Base-by-base conservation (phyloP, 2,113 vertebrate species). In the Carlito syrichta region DNA sequence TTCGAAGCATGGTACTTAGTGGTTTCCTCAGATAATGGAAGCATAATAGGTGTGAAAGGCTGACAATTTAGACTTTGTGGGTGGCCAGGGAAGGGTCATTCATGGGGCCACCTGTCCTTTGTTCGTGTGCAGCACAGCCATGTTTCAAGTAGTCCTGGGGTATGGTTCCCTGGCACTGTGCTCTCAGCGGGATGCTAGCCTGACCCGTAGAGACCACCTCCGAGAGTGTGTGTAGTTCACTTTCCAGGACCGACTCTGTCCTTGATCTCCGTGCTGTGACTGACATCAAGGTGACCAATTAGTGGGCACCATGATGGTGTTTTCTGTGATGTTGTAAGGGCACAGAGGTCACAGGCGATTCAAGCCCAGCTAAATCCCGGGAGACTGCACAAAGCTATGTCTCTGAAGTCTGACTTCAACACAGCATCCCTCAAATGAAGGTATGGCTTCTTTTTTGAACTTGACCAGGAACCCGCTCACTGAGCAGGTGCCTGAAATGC, bases 281-380 rank as follows among this genome's bases (percentile, higher is more conserved):
- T 97, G 98, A 98, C 97, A 98, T 98, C 97, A 98, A 97, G 97
- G 97, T 98, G 97, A 97, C 98, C 97, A 98, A 98, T 98, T 98
- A 98, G 97, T 96, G 97, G 89, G 93, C 95, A 87, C 96, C 71
- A 22, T 95, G 95, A 98, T 93, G 96, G 97, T 97, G 94, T 98
- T 98, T 97, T 97, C 98, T 98, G 96, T 98, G 97, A 98, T 98
- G 97, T 98, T 96, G 87, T 89, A 96, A 97, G 96, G 97, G 95
- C 95, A 43, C 71, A 8, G 76, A 94, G 97, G 97, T 98, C 98
- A 96, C 94, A 79, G 52, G 95, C 45, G 56, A 97, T 98, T 97
- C 97, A 89, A 97, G 96, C 93, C 96, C 83, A 50, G 13, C 89
- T 78, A 86, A 98, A 96, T 98, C 98, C 95, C 66, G 4, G 95